A percentile compares a stretch with the other conserved stretches of the same genome.
Evolutionary conservation across 2,797 vertebrate species (phyloP).

Genomic region (Onychomys torridus): DNA sequence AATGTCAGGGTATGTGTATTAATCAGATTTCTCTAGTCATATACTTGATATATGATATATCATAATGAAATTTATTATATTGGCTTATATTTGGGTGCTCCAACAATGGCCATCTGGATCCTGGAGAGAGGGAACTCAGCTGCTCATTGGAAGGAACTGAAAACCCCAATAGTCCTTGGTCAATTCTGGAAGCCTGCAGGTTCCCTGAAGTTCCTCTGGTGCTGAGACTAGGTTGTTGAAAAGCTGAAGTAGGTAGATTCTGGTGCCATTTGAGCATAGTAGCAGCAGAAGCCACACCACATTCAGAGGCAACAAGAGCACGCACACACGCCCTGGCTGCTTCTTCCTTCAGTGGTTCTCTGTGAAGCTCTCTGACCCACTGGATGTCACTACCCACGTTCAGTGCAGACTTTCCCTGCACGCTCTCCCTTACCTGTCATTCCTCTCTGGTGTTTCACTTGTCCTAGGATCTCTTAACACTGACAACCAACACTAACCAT

Average conservation of each 20-base stretch:
- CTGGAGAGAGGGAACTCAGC: background rate
- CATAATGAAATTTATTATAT: background rate
- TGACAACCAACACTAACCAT: background rate
- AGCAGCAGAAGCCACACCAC: background rate
- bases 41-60: background rate
- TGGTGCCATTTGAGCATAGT: no score
- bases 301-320: background rate
- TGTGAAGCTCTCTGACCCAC: background rate
- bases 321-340: no score
- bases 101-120: background rate
- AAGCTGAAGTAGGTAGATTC: background rate
- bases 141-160: background rate
- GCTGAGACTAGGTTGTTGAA: background rate
- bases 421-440: background rate
- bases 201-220: background rate
- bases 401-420: background rate
- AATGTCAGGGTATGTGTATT: background rate
- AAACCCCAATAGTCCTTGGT: no score
- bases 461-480: background rate
- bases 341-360: background rate
- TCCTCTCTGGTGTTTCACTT: background rate
- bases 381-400: background rate
- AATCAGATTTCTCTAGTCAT: background rate
- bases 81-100: background rate
- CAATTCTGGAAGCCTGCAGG: background rate